These are phyloP conservation scores for Esox lucius DNA, from an alignment of 2,797 vertebrate species.

Conservation along the genomic window DNA sequence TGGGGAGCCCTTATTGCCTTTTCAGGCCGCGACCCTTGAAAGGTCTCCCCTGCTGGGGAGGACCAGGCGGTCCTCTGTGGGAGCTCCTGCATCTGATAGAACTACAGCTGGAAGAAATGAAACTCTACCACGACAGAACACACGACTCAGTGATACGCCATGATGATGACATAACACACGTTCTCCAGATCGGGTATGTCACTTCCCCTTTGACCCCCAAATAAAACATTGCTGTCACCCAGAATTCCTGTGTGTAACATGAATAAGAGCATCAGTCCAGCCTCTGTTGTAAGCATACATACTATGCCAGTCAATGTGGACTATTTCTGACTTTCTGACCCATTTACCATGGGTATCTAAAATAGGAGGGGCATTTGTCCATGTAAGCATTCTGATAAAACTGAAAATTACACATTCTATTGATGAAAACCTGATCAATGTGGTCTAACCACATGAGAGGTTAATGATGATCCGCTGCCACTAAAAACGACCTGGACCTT, in stretches of 20 bases:
- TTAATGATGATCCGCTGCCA: neutral
- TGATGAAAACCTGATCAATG: neutral
- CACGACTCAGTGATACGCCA: conserved; percentile 34
- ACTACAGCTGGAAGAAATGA: conserved; percentile 40
- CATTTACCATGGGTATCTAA: neutral
- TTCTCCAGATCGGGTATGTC: conserved; percentile 19
- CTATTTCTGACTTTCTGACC: neutral
- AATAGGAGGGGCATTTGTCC: neutral
- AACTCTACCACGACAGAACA: conserved; percentile 13
- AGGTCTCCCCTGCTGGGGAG: neutral
- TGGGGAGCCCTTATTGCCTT: too few relatives aligned
- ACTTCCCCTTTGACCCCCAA: conserved; percentile 29
- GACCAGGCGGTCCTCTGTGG: conserved; percentile 27
- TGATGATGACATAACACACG: neutral
- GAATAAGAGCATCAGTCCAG: conserved; percentile 9
- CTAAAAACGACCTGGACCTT: neutral
- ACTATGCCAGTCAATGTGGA: too few relatives aligned
- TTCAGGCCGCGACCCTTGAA: too few relatives aligned
- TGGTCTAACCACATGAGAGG: neutral
- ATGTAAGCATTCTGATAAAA: neutral
- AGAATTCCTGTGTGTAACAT: neutral
- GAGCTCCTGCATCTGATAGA: conserved; percentile 38
- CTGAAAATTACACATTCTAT: neutral
- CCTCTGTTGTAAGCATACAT: neutral
- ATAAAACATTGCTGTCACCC: conserved; percentile 36